Percentiles rank a stretch among this genome's conserved stretches.
Conservation (phyloP, 2,888 invertebrate genomes). For the Diadegma fenestrale region DNA sequence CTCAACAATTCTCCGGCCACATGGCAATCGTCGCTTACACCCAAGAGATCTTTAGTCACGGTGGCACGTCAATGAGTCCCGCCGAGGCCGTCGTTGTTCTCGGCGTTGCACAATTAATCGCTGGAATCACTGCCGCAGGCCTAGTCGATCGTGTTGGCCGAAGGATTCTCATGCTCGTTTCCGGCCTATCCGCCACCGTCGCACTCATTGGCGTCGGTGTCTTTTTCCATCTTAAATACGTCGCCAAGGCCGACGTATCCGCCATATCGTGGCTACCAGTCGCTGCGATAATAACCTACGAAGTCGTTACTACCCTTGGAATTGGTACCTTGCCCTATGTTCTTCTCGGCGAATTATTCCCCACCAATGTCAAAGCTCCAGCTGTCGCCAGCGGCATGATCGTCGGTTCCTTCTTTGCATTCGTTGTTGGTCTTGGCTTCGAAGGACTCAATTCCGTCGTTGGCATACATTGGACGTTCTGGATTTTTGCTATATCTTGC, state of each 20-base stretch:
- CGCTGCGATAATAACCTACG: constrained; percentile 87
- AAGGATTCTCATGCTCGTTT: constrained; percentile 87
- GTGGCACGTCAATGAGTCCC: constrained; percentile 85
- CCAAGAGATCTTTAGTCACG: constrained; percentile 88
- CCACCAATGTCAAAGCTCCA: constrained; percentile 88
- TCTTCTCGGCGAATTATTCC: constrained; percentile 88
- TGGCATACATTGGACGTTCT: constrained; percentile 86
- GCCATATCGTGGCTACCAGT: constrained; percentile 87
- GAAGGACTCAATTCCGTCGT: constrained; percentile 86
- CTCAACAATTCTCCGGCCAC: constrained; percentile 88
- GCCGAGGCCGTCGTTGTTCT: constrained; percentile 86
- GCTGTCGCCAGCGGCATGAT: constrained; percentile 88
- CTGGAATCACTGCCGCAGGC: constrained; percentile 87
- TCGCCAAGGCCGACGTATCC: constrained; percentile 85
- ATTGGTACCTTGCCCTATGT: constrained; percentile 89
- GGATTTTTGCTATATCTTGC: constrained; percentile 86
- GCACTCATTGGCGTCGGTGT: constrained; percentile 86
- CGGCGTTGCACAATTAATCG: constrained; percentile 86
- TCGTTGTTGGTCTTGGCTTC: constrained; percentile 87
- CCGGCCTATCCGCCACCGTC: constrained; percentile 86
- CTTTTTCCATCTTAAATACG: constrained; percentile 87
- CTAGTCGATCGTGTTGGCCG: constrained; percentile 88
- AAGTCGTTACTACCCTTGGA: constrained; percentile 88
- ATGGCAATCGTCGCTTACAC: constrained; percentile 87
- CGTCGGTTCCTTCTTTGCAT: constrained; percentile 87